Conservation (phyloP, 2,797 vertebrate genomes). For the Melanotaenia parkinsoni region DNA sequence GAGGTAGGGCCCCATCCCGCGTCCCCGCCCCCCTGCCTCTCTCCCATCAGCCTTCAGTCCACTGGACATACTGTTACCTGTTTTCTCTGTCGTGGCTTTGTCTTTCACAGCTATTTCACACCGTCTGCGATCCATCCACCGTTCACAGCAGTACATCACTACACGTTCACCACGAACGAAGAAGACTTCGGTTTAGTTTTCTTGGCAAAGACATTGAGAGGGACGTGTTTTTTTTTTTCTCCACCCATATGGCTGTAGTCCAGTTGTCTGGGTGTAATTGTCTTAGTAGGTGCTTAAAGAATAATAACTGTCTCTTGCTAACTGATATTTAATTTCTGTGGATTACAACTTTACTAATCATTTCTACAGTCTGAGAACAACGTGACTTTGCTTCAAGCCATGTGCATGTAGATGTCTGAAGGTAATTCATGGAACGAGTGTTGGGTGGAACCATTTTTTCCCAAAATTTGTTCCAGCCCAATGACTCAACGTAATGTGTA, state of each 20-base stretch:
- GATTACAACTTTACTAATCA: background rate
- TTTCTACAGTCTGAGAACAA: background rate
- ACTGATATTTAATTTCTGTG: background rate
- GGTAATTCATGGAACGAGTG: too few species aligned
- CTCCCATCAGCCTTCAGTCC: constrained; percentile 77
- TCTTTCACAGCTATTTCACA: constrained; percentile 73
- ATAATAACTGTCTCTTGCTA: background rate
- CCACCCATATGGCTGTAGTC: background rate
- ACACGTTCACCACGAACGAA: constrained; percentile 40
- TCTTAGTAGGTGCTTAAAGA: background rate
- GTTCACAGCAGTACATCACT: constrained; percentile 64
- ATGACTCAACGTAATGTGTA: background rate
- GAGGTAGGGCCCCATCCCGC: constrained; percentile 79
- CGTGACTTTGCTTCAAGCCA: background rate
- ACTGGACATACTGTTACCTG: constrained; percentile 77
- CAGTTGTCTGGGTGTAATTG: background rate
- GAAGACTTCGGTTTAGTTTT: constrained; percentile 37
- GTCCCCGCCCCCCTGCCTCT: constrained; percentile 79
- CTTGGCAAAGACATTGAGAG: constrained; percentile 32
- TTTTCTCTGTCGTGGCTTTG: constrained; percentile 77
- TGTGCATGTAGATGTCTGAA: too few species aligned
- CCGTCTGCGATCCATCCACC: constrained; percentile 74
- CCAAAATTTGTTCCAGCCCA: background rate
- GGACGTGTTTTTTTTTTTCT: background rate
- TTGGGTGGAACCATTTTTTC: too few species aligned